Conservation (phyloP, 2,797 vertebrate genomes). For the Hypotaenidia okinawae region DNA sequence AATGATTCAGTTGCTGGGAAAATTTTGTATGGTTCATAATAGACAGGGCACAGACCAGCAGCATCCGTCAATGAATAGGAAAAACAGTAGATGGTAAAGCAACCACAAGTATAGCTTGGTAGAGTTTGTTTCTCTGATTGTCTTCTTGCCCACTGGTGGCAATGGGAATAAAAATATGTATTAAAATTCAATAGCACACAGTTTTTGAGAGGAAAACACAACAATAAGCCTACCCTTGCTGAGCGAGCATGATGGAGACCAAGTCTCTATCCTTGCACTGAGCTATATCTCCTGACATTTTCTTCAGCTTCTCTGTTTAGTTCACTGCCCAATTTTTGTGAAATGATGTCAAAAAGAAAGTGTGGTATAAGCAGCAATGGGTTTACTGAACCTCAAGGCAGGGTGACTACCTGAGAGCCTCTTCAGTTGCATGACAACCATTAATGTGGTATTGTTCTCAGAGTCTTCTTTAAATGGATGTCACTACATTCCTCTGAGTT, state of each 20-base stretch:
- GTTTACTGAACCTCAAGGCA: background rate
- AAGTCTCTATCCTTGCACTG: background rate
- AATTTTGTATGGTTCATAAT: background rate
- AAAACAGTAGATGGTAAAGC: background rate
- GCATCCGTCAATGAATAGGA: background rate
- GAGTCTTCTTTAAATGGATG: background rate
- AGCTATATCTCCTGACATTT: background rate
- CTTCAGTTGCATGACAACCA: background rate
- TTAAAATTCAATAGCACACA: background rate
- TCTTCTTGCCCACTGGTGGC: background rate
- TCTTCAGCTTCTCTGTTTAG: background rate
- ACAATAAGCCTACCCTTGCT: background rate
- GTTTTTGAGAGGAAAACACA: background rate
- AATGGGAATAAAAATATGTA: background rate
- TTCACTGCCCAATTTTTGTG: background rate
- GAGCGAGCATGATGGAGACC: background rate
- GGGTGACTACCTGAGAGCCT: background rate
- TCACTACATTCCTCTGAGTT: background rate
- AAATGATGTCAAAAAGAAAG: background rate
- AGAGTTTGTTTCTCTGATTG: background rate
- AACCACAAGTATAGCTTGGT: background rate
- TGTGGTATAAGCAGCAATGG: background rate
- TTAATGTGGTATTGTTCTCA: background rate
- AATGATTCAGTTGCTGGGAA: background rate
- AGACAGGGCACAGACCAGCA: background rate